phyloP scores from a whole-genome alignment of 2,797 vertebrate genomes.

The Lophius americanus region DNA sequence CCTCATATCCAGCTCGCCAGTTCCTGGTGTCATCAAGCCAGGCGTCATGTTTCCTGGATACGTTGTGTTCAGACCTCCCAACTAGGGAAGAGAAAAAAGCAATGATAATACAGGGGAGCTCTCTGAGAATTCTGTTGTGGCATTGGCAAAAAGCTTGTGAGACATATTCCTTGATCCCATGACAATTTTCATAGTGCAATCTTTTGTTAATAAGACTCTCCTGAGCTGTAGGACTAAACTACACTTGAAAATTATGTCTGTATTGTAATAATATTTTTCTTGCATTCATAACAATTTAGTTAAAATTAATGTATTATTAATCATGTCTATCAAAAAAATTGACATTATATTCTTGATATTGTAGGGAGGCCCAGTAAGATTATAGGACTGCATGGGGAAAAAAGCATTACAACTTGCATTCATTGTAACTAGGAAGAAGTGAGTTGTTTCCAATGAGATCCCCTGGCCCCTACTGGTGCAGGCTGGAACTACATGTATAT shows the following conservation, averaged over 20 bases:
- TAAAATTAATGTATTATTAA: no score
- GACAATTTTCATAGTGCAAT: constrained; percentile 10
- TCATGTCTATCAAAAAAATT: no score
- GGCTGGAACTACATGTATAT: constrained; percentile 35
- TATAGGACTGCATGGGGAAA: background rate
- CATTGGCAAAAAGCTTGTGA: constrained; percentile 14
- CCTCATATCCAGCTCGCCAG: constrained; percentile 98
- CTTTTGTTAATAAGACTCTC: background rate
- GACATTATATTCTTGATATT: no score
- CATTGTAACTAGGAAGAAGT: background rate
- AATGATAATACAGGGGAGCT: constrained; percentile 5
- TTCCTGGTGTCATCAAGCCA: constrained; percentile 93
- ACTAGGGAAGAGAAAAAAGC: constrained; percentile 51
- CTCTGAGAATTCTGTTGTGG: constrained; percentile 11
- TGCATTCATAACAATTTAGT: no score
- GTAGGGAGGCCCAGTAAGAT: background rate
- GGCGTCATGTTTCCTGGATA: constrained; percentile 97
- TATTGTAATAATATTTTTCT: no score
- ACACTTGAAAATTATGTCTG: no score
- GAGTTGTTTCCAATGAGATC: background rate
- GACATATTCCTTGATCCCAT: constrained; percentile 8
- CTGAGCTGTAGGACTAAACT: background rate
- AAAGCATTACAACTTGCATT: background rate
- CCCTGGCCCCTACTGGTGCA: constrained; percentile 71
- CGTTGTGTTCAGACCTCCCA: constrained; percentile 93